Evolutionary conservation across 2,797 vertebrate species (phyloP), one percentile per base, ranked within the genome.

Genomic region (Odontamblyopus lacepedii): DNA sequence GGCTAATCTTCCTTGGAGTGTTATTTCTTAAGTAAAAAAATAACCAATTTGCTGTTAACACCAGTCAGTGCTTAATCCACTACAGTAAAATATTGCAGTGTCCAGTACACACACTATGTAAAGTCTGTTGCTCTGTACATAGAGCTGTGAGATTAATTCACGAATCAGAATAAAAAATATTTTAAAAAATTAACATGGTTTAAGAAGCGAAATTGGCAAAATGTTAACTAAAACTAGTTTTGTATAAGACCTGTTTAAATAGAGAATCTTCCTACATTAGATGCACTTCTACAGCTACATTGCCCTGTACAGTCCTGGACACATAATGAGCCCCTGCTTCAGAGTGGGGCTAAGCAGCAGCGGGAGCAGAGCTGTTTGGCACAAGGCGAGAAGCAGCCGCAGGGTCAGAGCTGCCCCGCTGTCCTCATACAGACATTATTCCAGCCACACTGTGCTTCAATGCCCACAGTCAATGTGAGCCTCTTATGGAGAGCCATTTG

Each of bases 301-400:
- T 75, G 48, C 71, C 71, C 41, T 67, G 27, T 66, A 23, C 48
- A 41, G 29, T 78, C 72, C 60, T 55, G 19, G 12, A 55, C 27
- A 32, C 48, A 74, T 75, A 69, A 78, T 80, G 56, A 74, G 72
- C 62, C 50, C 48, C 63, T 75, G 32, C 56, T 83, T 71, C 74
- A 81, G 70, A 44, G 61, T 65, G 74, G 64, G 41, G 66, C 68
- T 18, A 62, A 18, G 61, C 79, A 60, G 63, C 78, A 79, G 82
- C 81, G 74, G 77, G 73, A 71, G 71, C 59, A 76, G 63, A 80
- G 82, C 62, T 44, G 35, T 73, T 89, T 89, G 86, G 85, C 79
- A 79, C 60, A 71, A 82, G 77, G 67, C 66, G 71, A 73, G 71
- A 72, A 66, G 63, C 76, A 78, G 76, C 83, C 71, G 77, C 32